These are phyloP conservation scores for Papio anubis DNA, from an alignment of 2,113 vertebrate species.

Conservation along the genomic window DNA sequence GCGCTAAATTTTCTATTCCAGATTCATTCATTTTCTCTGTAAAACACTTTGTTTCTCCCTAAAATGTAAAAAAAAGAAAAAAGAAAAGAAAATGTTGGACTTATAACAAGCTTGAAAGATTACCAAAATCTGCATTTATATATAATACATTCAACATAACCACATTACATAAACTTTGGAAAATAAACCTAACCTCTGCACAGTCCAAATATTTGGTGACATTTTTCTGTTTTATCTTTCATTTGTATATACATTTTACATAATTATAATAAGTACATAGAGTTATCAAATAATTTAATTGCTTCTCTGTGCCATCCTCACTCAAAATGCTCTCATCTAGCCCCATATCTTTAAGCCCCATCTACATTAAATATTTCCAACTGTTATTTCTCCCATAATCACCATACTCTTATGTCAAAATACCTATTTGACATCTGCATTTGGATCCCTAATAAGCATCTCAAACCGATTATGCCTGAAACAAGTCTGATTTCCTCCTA, in stretches of 20 bases:
- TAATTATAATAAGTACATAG: neutral
- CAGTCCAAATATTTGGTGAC: neutral
- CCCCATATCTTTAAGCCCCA: neutral
- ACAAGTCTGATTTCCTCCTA: neutral
- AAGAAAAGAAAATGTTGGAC: neutral
- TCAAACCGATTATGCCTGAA: neutral
- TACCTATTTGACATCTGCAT: neutral
- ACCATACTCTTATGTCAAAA: neutral
- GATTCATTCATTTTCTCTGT: neutral
- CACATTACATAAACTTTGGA: neutral
- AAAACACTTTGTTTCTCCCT: neutral
- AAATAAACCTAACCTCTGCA: neutral
- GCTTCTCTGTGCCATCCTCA: neutral
- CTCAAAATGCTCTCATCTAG: neutral
- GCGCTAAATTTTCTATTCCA: neutral
- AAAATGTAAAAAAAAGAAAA: neutral
- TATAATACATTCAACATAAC: neutral
- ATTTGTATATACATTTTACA: neutral
- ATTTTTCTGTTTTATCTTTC: neutral
- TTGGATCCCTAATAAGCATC: neutral
- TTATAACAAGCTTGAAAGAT: neutral
- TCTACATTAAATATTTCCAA: neutral
- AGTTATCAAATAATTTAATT: neutral
- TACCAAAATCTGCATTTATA: neutral
- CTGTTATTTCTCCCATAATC: neutral